Base-by-base conservation (phyloP, 2,113 vertebrate genomes). In the Petromus typicus region DNA sequence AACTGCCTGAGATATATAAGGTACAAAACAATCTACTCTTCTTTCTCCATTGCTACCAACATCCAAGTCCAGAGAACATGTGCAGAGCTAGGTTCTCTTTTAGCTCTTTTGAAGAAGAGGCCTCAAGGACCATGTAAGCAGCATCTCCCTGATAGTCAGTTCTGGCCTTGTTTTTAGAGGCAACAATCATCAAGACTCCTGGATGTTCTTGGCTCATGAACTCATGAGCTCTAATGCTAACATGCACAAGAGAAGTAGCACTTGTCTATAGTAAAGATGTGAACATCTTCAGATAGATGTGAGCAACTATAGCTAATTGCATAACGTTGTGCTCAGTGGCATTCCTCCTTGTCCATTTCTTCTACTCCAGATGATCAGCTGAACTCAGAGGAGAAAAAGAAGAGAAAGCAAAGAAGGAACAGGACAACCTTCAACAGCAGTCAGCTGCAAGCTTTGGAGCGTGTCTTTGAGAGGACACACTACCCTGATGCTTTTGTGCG, bases 341-440 rank as follows among this genome's bases (percentile, higher is more conserved):
- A 27, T 22, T 32, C 25, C 32, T 91, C 37, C 69, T 45, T n/a
- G 9, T 69, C 43, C 0, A n/a, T 95, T 2, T 97, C 48, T 98
- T 56, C 91, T 66, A 11, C 84, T 64, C n/a, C 94, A 99, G 99
- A 99, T 96, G 99, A 99, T 75, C 99, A 99, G 98, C 97, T 99
- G 98, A 99, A 99, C 98, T 99, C 99, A 4, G 99, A 99, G 97
- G 99, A 99, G 97, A 99, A 99, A 98, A 99, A 99, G 98, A 99
- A 99, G 97, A 98, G 99, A 98, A 99, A 99, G 98, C 99, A 99
- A 98, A 98, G 99, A 93, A 98, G 99, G 94, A 99, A 99, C 98
- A 97, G 99, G 90, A 99, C 99, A 90, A 99, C 99, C 40, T 99
- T 99, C 98, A 99, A 99, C 98, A 99, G 99, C 98, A 99, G 99